A percentile compares a stretch with the other conserved stretches of the same genome.
Evolutionary conservation across 2,888 invertebrate species (phyloP).

Genomic region (Pyrrhosoma nymphula): DNA sequence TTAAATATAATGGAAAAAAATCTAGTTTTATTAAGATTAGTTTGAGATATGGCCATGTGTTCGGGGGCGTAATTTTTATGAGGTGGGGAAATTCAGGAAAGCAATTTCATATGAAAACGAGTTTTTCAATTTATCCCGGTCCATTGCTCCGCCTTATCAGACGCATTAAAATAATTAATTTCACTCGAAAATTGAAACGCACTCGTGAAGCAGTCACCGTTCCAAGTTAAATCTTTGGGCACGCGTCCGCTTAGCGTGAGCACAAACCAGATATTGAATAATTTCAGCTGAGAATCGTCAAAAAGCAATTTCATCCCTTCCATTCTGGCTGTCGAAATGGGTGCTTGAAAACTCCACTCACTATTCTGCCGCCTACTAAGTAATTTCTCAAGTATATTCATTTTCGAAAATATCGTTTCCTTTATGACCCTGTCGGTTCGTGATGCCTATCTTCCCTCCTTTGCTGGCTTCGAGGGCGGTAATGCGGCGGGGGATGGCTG

Average conservation of each 20-base stretch:
- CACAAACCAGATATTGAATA: neutral
- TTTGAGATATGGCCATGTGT: neutral
- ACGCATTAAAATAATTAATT: neutral
- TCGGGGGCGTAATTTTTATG: neutral
- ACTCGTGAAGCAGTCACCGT: neutral
- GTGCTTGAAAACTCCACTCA: neutral
- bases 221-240: neutral
- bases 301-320: neutral
- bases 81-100: neutral
- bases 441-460: neutral
- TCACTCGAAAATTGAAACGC: neutral
- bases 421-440: neutral
- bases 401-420: neutral
- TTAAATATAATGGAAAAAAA: neutral
- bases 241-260: neutral
- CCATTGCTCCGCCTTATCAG: neutral
- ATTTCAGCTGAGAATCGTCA: neutral
- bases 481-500: neutral
- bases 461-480: neutral
- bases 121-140: neutral
- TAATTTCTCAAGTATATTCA: neutral
- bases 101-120: neutral
- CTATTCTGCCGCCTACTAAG: neutral
- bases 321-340: neutral
- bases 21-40: neutral